Conservation (phyloP, 2,113 vertebrate species). For the Sitta europaea region DNA sequence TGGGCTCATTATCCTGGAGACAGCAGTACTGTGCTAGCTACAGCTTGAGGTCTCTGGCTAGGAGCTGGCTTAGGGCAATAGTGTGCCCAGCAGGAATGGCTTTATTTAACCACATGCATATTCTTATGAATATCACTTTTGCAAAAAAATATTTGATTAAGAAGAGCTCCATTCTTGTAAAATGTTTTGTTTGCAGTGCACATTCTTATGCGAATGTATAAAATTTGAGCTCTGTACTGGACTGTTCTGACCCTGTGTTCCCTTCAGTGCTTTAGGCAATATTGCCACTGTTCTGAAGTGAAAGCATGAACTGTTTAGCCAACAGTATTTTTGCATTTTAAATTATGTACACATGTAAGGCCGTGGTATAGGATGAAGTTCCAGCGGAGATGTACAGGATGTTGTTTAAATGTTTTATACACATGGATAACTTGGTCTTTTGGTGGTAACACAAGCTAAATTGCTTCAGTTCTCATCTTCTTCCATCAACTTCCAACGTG, state of each 20-base stretch:
- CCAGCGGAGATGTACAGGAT: not conserved
- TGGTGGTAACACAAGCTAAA: not conserved
- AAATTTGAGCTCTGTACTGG: not conserved
- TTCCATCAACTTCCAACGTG: not conserved
- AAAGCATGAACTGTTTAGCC: not conserved
- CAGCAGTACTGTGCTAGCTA: not conserved
- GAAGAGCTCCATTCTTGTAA: not conserved
- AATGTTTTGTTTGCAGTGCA: not conserved
- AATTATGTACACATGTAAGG: not conserved
- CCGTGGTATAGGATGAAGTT: not conserved
- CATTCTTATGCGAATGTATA: rapidly evolving
- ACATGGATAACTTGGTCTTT: not conserved
- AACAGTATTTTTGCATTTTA: not conserved
- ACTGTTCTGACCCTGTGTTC: not conserved
- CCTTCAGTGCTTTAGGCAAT: not conserved
- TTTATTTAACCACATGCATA: not conserved
- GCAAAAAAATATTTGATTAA: not conserved
- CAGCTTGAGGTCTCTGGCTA: not conserved
- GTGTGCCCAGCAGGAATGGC: not conserved
- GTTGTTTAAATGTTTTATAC: not conserved
- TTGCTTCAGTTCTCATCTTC: not conserved
- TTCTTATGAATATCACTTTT: not conserved
- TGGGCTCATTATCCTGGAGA: not conserved
- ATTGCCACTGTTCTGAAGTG: not conserved
- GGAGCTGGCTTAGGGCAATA: not conserved